phyloP scores from a whole-genome alignment of 2,113 vertebrate genomes.

The Calidris pugnax region DNA sequence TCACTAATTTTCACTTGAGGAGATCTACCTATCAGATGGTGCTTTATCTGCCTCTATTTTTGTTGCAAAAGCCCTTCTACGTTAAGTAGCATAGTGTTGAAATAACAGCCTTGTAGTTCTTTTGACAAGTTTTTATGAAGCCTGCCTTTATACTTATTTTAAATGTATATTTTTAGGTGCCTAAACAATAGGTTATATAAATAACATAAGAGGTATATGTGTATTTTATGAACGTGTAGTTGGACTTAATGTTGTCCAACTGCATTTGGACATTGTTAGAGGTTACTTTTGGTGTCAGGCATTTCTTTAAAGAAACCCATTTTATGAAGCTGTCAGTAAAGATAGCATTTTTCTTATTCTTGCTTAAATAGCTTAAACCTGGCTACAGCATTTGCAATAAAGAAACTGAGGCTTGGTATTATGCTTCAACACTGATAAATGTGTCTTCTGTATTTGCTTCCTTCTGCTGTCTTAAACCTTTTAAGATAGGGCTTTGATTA shows the following conservation, averaged over 20 bases:
- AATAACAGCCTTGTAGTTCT: background rate
- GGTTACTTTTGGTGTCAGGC: background rate
- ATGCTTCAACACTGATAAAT: background rate
- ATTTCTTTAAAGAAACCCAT: background rate
- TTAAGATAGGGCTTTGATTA: background rate
- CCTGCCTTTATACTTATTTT: background rate
- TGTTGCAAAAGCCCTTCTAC: background rate
- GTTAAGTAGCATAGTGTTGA: background rate
- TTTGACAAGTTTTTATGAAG: background rate
- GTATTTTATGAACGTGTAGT: background rate
- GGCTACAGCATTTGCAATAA: background rate
- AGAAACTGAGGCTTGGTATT: background rate
- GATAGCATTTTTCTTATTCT: background rate
- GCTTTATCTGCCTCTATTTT: background rate
- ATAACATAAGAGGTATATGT: background rate
- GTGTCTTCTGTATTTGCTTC: background rate
- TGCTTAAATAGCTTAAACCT: background rate
- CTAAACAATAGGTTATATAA: background rate
- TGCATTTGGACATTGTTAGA: background rate
- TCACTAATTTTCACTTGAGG: background rate
- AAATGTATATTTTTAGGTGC: background rate
- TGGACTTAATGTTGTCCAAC: background rate
- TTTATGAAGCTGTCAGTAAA: background rate
- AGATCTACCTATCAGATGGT: background rate
- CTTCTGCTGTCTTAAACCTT: background rate